These are phyloP conservation scores for Smittia sp. DNA, from an alignment of 2,888 invertebrate genomes.

Conservation along the genomic window DNA sequence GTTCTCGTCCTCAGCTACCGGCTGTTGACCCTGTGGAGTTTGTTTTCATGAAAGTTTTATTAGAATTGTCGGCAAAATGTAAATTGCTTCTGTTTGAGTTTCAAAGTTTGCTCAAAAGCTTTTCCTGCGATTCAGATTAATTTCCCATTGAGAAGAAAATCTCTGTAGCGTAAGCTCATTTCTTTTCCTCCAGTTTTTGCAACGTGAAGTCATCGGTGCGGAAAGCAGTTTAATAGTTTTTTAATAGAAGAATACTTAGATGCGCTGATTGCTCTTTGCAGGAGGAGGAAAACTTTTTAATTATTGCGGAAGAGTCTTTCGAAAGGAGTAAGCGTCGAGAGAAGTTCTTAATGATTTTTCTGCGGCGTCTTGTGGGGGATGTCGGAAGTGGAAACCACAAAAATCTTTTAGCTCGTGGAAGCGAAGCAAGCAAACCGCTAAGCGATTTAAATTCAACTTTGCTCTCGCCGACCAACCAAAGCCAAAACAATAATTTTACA, in stretches of 20 bases:
- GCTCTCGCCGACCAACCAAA: background rate
- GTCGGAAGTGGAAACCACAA: background rate
- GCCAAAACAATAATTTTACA: background rate
- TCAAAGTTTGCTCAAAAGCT: too few species aligned
- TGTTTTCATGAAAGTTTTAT: too few species aligned
- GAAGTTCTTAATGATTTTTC: too few species aligned
- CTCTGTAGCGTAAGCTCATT: background rate
- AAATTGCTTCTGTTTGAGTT: too few species aligned
- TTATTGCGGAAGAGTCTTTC: background rate
- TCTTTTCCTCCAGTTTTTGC: background rate
- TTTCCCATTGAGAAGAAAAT: background rate
- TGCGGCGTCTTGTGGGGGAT: too few species aligned
- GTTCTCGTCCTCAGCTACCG: constrained; percentile 84
- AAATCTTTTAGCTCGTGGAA: constrained; percentile 2
- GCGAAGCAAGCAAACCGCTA: background rate
- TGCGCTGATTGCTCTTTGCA: background rate
- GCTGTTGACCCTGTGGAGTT: constrained; percentile 76
- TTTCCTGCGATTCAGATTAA: background rate
- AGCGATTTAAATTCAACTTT: background rate
- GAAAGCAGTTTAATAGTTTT: background rate
- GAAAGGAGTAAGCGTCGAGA: too few species aligned
- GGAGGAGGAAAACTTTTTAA: background rate
- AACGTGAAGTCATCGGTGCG: background rate
- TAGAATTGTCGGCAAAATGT: too few species aligned
- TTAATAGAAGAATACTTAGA: background rate